These are phyloP conservation scores for Xylota sylvarum DNA, from an alignment of 2,888 invertebrate genomes.

Conservation along the genomic window DNA sequence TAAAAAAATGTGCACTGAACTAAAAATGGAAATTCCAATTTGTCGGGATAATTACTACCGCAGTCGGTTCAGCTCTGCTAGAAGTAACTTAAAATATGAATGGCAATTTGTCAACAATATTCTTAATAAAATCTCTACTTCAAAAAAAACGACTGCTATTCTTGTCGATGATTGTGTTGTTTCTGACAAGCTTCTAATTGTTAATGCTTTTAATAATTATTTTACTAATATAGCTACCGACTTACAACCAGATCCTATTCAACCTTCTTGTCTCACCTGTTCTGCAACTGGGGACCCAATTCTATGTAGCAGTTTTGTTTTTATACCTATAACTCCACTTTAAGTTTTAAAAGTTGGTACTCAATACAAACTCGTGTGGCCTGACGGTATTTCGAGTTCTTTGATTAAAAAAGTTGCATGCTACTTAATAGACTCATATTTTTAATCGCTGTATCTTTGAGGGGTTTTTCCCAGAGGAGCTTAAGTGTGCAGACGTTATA, in stretches of 20 bases:
- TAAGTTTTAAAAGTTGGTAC: neutral
- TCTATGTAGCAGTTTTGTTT: neutral
- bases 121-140: neutral
- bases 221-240: slow-evolving; percentile 12
- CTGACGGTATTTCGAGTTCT: neutral
- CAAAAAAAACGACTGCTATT: neutral
- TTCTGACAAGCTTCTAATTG: neutral
- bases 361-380: neutral
- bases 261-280: neutral
- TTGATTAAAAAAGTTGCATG: slow-evolving; percentile 1
- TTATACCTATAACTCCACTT: too few relatives aligned
- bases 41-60: neutral
- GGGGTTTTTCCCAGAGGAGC: slow-evolving; percentile 14
- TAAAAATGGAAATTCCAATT: slow-evolving; percentile 23
- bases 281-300: neutral
- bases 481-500: slow-evolving; percentile 37
- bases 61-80: neutral
- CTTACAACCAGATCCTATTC: neutral
- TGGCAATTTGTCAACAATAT: neutral
- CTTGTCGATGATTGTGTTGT: neutral
- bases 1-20: slow-evolving; percentile 18
- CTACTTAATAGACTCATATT: neutral
- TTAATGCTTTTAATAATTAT: neutral
- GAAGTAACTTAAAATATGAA: neutral
- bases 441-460: slow-evolving; percentile 17